These are phyloP conservation scores for Nettapus auritus DNA, from an alignment of 2,113 vertebrate species.

Conservation along the genomic window DNA sequence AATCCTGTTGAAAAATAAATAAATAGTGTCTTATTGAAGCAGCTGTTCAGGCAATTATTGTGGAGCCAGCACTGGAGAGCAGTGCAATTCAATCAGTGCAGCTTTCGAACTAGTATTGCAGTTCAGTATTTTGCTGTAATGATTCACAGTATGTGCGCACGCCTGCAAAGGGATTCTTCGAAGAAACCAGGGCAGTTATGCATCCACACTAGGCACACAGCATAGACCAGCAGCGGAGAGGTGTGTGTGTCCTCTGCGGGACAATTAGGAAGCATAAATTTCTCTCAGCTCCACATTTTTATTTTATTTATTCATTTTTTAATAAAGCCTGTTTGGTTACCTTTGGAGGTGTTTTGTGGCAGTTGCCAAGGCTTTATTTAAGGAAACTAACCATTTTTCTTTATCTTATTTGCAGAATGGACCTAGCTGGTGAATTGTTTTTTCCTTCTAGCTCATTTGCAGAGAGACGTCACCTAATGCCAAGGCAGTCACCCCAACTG, in stretches of 20 bases:
- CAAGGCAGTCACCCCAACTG: neutral
- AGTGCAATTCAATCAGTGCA: neutral
- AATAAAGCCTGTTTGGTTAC: neutral
- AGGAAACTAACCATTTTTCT: neutral
- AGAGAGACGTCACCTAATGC: no score
- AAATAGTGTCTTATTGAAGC: neutral
- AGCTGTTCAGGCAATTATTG: neutral
- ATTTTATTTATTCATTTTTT: no score
- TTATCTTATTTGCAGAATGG: neutral
- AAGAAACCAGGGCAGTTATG: neutral
- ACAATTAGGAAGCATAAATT: neutral
- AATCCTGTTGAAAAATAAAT: conserved; percentile 28
- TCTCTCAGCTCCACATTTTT: neutral
- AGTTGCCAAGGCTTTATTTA: neutral
- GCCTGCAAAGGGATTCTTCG: neutral
- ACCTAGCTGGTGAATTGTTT: neutral
- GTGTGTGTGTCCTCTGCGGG: accelerated
- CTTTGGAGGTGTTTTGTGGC: neutral
- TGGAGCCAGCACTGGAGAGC: neutral
- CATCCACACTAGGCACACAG: neutral
- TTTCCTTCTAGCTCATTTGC: neutral
- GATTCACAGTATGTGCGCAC: neutral
- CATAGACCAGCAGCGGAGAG: neutral
- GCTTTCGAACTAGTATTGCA: neutral
- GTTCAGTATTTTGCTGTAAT: neutral